Conservation (phyloP, 2,888 invertebrate genomes). For the Coelinius sp. region DNA sequence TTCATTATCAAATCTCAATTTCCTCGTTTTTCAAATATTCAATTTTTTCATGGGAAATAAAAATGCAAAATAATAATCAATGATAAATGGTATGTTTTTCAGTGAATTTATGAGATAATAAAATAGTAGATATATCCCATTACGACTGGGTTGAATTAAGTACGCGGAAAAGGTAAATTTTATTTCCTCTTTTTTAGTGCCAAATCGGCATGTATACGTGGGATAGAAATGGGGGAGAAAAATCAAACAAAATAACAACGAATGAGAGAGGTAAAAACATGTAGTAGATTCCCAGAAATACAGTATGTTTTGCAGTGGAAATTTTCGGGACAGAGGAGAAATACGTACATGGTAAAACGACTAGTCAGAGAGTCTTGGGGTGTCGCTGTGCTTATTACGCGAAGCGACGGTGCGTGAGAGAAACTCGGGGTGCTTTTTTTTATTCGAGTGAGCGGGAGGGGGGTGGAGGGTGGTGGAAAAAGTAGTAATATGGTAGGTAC, state of each 20-base stretch:
- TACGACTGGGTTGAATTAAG: not conserved
- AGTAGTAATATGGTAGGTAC: slow-evolving; percentile 26
- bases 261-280: slow-evolving; percentile 1
- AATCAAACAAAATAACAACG: not conserved
- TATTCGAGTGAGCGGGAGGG: too few relatives aligned
- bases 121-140: not conserved
- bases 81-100: not conserved
- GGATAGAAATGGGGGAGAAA: not conserved
- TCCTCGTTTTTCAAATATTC: not conserved
- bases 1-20: not conserved
- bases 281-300: not conserved
- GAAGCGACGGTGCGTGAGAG: slow-evolving; percentile 50
- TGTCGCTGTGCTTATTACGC: slow-evolving; percentile 47
- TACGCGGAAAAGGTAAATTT: not conserved
- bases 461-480: not conserved
- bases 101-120: not conserved
- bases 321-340: slow-evolving; percentile 41
- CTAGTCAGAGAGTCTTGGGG: slow-evolving; percentile 35
- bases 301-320: slow-evolving; percentile 3
- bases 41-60: not conserved
- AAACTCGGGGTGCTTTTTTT: slow-evolving; percentile 35
- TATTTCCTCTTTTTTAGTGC: not conserved
- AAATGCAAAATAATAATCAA: not conserved
- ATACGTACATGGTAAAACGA: slow-evolving; percentile 32
- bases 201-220: not conserved